Conservation (phyloP, 2,797 vertebrate genomes). For the Glossophaga mutica region DNA sequence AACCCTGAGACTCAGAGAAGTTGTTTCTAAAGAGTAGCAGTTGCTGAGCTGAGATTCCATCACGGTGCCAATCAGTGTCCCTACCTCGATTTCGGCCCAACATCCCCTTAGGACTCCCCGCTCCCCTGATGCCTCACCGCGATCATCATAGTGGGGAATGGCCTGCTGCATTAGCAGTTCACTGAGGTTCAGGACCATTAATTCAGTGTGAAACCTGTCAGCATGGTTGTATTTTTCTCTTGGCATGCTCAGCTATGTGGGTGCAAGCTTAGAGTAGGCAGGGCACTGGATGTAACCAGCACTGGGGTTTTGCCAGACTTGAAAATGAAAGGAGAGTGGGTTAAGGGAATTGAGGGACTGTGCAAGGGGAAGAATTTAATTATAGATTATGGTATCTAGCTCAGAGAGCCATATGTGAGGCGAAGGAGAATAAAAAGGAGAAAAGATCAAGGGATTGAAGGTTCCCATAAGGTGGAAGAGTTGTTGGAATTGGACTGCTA, state of each 20-base stretch:
- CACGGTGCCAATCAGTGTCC: not conserved
- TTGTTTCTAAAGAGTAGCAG: not conserved
- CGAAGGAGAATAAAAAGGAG: not conserved
- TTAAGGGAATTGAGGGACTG: not conserved
- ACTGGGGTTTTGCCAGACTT: not conserved
- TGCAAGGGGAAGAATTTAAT: not conserved
- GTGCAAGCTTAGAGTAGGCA: not conserved
- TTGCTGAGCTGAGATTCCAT: not conserved
- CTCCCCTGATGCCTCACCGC: no score
- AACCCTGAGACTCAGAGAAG: not conserved
- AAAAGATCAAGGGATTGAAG: not conserved
- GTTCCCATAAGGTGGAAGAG: not conserved
- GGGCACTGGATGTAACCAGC: not conserved
- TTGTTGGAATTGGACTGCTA: not conserved
- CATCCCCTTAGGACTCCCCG: no score
- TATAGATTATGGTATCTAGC: not conserved
- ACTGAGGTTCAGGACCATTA: not conserved
- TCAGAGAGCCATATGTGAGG: not conserved
- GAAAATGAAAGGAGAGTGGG: not conserved
- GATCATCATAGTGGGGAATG: not conserved
- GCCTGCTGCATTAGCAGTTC: not conserved
- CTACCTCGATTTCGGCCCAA: not conserved
- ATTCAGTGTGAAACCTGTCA: not conserved
- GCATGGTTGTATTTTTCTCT: not conserved
- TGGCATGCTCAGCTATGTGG: not conserved